Percentiles rank a stretch among this genome's conserved stretches.
These are phyloP conservation scores for Nipponacmea schrenckii DNA, from an alignment of 2,888 invertebrate genomes.

Conservation along the genomic window DNA sequence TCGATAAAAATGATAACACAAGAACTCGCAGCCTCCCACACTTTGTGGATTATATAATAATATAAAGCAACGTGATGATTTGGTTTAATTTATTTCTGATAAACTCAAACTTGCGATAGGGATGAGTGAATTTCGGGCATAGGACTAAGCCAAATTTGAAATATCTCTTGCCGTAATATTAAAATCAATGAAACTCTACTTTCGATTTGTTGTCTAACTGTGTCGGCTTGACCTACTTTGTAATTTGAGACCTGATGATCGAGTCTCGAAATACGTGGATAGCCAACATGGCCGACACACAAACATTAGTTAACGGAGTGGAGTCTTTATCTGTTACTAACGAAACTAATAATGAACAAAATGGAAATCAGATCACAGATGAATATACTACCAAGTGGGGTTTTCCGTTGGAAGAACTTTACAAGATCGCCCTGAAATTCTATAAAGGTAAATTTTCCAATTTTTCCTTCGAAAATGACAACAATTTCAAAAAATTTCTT, in stretches of 20 bases:
- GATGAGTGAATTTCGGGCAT: too few species aligned
- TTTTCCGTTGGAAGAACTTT: constrained; percentile 78
- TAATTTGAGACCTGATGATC: not conserved
- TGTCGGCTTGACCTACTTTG: not conserved
- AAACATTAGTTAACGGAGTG: constrained; percentile 40
- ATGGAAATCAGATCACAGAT: constrained; percentile 23
- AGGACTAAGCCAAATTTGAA: too few species aligned
- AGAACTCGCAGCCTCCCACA: too few species aligned
- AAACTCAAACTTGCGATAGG: too few species aligned
- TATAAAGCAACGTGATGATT: too few species aligned
- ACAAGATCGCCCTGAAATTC: constrained; percentile 87
- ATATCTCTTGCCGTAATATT: too few species aligned
- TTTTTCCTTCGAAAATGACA: too few species aligned
- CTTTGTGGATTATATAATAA: too few species aligned
- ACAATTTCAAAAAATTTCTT: too few species aligned
- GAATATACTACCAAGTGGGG: constrained; percentile 64
- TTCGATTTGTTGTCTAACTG: not conserved
- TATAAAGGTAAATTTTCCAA: constrained; percentile 85
- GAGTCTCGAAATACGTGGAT: not conserved
- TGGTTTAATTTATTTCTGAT: too few species aligned
- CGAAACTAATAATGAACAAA: constrained; percentile 15
- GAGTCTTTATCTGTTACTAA: constrained; percentile 39
- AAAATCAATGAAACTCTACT: constrained; percentile 1
- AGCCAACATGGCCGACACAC: constrained; percentile 43
- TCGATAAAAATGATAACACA: too few species aligned